phyloP scores from a whole-genome alignment of 2,888 invertebrate species.

The Nebria brevicollis region DNA sequence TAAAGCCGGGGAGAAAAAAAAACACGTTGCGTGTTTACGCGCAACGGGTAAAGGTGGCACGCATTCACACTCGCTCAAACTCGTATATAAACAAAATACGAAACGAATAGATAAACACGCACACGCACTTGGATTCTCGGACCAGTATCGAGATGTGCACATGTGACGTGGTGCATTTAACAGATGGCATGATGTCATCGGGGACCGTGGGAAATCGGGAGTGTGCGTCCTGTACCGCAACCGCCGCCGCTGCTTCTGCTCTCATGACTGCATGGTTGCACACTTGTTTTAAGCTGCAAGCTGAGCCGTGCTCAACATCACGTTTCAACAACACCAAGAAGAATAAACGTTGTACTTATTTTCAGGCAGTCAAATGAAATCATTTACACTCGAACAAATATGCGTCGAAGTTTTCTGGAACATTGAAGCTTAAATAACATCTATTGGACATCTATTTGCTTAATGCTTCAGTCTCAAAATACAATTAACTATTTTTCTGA shows the following conservation, averaged over 20 bases:
- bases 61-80: not conserved
- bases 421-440: too few relatives aligned
- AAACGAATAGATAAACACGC: not conserved
- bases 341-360: not conserved
- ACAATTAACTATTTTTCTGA: too few relatives aligned
- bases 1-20: slow-evolving; percentile 7
- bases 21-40: slow-evolving; percentile 13
- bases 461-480: too few relatives aligned
- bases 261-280: not conserved
- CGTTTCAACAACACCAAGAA: not conserved
- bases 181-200: slow-evolving; percentile 45
- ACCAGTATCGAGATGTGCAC: slow-evolving; percentile 11
- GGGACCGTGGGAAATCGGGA: slow-evolving; percentile 37
- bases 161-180: slow-evolving; percentile 30
- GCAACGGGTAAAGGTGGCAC: slow-evolving; percentile 3
- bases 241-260: not conserved
- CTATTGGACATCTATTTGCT: too few relatives aligned
- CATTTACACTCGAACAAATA: too few relatives aligned
- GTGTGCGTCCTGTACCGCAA: slow-evolving; percentile 15
- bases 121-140: not conserved
- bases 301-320: not conserved
- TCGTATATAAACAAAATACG: not conserved
- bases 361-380: not conserved
- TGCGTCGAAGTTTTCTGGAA: too few relatives aligned
- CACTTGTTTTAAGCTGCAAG: not conserved